Evolutionary conservation across 2,888 invertebrate genomes (phyloP).

Genomic region (Sericinus montela): DNA sequence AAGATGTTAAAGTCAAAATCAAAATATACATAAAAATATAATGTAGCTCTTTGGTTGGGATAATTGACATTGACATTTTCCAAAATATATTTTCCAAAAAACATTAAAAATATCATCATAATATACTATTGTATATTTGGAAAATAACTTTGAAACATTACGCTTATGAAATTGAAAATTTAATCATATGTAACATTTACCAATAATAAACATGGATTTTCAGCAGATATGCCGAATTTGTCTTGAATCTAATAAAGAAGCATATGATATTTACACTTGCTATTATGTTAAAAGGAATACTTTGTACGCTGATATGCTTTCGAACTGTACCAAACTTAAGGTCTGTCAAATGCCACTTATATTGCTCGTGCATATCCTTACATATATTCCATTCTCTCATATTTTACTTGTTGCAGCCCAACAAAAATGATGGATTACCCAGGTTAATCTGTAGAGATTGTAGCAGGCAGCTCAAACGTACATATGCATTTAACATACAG

Average conservation of each 20-base stretch:
- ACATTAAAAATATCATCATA: too few relatives aligned
- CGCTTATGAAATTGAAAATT: too few relatives aligned
- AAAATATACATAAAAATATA: too few relatives aligned
- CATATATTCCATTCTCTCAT: background rate
- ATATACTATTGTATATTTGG: too few relatives aligned
- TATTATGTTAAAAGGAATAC: constrained; percentile 53
- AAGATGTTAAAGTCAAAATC: too few relatives aligned
- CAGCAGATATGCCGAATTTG: constrained; percentile 61
- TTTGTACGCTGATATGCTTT: constrained; percentile 58
- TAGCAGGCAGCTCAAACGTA: constrained; percentile 50
- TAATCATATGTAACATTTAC: too few relatives aligned
- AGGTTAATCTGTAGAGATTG: constrained; percentile 64
- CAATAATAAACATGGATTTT: constrained; percentile 40
- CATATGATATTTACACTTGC: constrained; percentile 57
- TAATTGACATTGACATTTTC: too few relatives aligned
- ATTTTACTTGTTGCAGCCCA: constrained; percentile 40
- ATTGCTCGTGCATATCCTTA: too few relatives aligned
- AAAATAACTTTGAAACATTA: too few relatives aligned
- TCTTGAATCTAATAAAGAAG: constrained; percentile 44
- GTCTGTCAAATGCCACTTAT: constrained; percentile 28
- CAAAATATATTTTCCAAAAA: too few relatives aligned
- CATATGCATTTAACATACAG: constrained; percentile 53
- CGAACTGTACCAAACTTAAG: constrained; percentile 57
- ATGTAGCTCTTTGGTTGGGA: too few relatives aligned
- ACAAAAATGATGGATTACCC: constrained; percentile 55